These are phyloP conservation scores for Galerucella calmariensis DNA, from an alignment of 2,888 invertebrate genomes.

Conservation along the genomic window DNA sequence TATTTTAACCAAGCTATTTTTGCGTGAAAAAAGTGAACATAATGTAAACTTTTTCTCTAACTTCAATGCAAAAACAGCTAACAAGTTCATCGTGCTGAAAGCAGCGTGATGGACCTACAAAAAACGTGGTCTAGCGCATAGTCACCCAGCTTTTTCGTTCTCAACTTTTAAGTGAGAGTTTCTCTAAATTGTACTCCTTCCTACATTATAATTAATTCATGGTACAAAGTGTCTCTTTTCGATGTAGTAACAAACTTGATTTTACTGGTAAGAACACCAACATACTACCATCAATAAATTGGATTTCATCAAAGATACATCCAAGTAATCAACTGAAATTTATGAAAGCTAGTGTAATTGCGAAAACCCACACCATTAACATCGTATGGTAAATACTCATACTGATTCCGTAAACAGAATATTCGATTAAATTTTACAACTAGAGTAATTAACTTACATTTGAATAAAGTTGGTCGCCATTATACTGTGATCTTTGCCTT, in stretches of 20 bases:
- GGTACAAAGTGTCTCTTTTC: neutral
- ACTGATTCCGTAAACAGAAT: constrained; percentile 33
- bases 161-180: neutral
- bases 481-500: constrained; percentile 87
- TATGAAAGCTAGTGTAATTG: constrained; percentile 32
- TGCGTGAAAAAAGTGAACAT: too few species aligned
- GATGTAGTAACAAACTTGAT: constrained; percentile 5
- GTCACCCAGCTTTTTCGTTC: neutral
- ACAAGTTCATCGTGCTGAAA: too few species aligned
- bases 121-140: neutral
- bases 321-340: constrained; percentile 34
- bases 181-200: neutral
- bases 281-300: constrained; percentile 27
- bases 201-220: neutral
- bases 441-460: constrained; percentile 74
- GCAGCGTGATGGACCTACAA: too few species aligned
- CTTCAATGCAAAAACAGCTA: too few species aligned
- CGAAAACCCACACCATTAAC: constrained; percentile 32
- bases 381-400: constrained; percentile 37
- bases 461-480: constrained; percentile 89
- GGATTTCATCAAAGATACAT: constrained; percentile 35
- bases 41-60: too few species aligned
- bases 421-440: constrained; percentile 35
- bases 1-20: too few species aligned
- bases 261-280: constrained; percentile 20